These are phyloP conservation scores for Drosophila dunni DNA, from an alignment of 1,140 invertebrate species.

Conservation along the genomic window DNA sequence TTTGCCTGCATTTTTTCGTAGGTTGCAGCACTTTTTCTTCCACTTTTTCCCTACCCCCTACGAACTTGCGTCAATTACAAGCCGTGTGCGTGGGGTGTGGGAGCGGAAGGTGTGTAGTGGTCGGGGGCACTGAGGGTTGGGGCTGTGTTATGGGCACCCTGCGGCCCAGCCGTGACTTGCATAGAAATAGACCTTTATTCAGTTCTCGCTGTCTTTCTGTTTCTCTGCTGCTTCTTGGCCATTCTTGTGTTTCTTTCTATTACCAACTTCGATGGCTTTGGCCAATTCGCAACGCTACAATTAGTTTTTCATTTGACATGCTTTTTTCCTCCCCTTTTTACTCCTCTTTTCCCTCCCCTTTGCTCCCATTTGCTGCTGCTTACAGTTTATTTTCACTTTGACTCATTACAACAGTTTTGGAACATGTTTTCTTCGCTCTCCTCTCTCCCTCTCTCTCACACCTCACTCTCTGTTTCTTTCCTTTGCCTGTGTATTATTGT, in stretches of 20 bases:
- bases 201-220: constrained; percentile 26
- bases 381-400: constrained; percentile 76
- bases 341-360: constrained; percentile 1
- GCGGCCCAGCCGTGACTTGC: constrained; percentile 70
- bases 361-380: background rate
- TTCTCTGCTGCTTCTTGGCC: background rate
- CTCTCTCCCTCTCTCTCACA: background rate
- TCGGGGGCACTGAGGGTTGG: background rate
- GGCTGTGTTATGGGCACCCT: constrained; percentile 16
- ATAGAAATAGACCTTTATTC: constrained; percentile 66
- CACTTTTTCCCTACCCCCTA: background rate
- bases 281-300: constrained; percentile 79
- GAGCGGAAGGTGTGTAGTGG: constrained; percentile 14
- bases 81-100: constrained; percentile 5
- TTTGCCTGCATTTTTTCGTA: constrained; percentile 43
- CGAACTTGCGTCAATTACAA: constrained; percentile 69
- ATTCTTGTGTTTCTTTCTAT: constrained; percentile 6
- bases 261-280: constrained; percentile 63
- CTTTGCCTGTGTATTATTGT: constrained; percentile 61
- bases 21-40: background rate
- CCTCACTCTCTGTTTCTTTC: constrained; percentile 3
- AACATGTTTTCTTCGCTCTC: constrained; percentile 47
- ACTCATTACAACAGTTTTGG: constrained; percentile 78
- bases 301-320: constrained; percentile 80
- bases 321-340: constrained; percentile 13